Base-by-base conservation (phyloP, 2,113 vertebrate species). In the Hucho hucho region DNA sequence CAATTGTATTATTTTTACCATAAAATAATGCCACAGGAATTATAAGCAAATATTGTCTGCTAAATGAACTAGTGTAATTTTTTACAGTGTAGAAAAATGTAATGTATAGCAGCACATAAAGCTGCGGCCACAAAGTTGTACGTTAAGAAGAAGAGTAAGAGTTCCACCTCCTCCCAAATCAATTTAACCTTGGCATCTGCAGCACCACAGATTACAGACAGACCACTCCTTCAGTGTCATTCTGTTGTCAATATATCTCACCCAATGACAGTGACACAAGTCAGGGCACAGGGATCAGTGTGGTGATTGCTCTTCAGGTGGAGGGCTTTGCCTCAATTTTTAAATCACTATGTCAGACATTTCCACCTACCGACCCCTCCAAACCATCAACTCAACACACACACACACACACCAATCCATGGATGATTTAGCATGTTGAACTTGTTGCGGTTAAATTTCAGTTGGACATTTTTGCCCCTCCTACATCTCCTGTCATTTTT, bases 281-380 rank as follows among this genome's bases (percentile, higher is more conserved):
- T 32, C 66, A 56, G 67, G 58, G 43, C 32, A 74, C 81, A 83
- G 66, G 4, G 49, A 75, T 61, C 69, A 43, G 70, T 53, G 72
- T 63, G 78, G 73, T 81, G 80, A 87, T 75, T 82, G 82, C 70
- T 81, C 70, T 81, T 58, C 75, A 80, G 79, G 61, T 79, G 69
- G 72, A 81, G 74, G 63, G 56, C 61, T 32, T 67, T 78, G 37
- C 53, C 46, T 69, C 16, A 43, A 69, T 20, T 32, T n/a, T 28
- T 69, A 61, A 20, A 28, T 67, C 43, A 70, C 46, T 9, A 18
- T 53, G n/a, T 75, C 59, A 75, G 9, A 79, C 74, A 79, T 71
- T 32, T 73, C 46, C 69, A 63, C 75, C 75, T n/a, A 28, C 49
- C 6, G 7, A 69, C 66, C 59, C 9, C 37, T 32, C 53, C 26